A percentile compares a stretch with the other conserved stretches of the same genome.
Evolutionary conservation across 2,888 invertebrate genomes (phyloP).

Genomic region (Taenaris catops): DNA sequence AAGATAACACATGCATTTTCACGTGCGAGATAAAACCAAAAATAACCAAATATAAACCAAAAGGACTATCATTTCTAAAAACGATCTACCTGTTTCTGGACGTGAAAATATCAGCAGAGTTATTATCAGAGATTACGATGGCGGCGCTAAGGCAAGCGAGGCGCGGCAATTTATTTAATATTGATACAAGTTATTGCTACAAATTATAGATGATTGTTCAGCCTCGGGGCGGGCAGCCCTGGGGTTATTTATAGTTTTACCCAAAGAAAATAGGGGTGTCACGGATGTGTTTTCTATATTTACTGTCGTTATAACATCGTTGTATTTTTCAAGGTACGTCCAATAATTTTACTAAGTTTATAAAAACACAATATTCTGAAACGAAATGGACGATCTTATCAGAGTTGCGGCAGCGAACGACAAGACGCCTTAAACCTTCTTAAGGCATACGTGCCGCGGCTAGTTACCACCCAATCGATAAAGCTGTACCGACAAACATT

Average conservation of each 20-base stretch:
- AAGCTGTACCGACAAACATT: no score
- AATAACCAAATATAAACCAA: no score
- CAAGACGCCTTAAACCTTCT: no score
- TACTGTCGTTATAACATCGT: slow-evolving; percentile 10
- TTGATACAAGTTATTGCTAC: slow-evolving; percentile 69
- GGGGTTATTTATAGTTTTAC: slow-evolving; percentile 44
- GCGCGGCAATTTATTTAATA: slow-evolving; percentile 64
- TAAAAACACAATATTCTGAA: no score
- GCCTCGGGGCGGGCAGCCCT: slow-evolving; percentile 33
- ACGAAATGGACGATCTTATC: no score
- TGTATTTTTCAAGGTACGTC: slow-evolving; percentile 17
- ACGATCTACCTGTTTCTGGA: slow-evolving; percentile 5
- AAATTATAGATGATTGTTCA: slow-evolving; percentile 70
- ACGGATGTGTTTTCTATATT: not conserved
- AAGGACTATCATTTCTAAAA: not conserved
- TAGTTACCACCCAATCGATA: no score
- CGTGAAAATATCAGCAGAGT: slow-evolving; percentile 18
- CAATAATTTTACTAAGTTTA: no score
- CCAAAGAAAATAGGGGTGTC: slow-evolving; percentile 16
- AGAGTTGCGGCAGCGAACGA: no score
- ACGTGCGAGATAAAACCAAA: no score
- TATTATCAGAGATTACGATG: slow-evolving; percentile 35
- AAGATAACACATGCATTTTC: no score
- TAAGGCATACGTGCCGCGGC: no score
- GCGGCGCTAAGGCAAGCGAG: slow-evolving; percentile 39